Conservation (phyloP, 2,797 vertebrate species). For the Sphenopsis melanotis region DNA sequence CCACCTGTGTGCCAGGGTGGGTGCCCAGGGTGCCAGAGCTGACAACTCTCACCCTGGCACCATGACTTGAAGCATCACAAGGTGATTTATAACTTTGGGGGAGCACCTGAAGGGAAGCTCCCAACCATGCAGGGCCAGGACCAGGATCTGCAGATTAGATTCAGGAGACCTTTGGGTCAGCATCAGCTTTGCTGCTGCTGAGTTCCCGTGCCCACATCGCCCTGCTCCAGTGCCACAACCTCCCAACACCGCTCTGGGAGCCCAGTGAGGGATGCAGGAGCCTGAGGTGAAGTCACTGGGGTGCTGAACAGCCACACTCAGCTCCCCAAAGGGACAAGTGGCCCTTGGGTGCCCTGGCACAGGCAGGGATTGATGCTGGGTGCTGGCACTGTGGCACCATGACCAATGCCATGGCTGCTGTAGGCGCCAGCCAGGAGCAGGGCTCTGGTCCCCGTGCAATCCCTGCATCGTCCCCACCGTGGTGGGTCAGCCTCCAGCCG, state of each 20-base stretch:
- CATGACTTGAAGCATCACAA: accelerated
- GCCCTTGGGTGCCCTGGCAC: accelerated
- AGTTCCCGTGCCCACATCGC: accelerated
- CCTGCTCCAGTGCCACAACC: neutral
- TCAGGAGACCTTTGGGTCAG: neutral
- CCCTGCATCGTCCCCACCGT: neutral
- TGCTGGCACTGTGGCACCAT: accelerated
- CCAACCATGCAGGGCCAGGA: accelerated
- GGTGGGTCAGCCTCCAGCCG: conserved; percentile 34
- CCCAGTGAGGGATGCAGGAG: neutral
- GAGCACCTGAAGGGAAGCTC: neutral
- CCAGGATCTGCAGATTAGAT: neutral
- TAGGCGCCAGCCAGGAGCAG: neutral
- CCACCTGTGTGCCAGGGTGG: neutral
- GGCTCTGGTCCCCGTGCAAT: neutral
- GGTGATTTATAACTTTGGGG: accelerated
- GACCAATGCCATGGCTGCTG: accelerated
- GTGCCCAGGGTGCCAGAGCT: neutral
- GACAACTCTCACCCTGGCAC: neutral
- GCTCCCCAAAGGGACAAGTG: accelerated
- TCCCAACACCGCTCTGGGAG: neutral
- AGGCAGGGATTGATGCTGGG: accelerated
- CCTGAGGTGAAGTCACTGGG: accelerated
- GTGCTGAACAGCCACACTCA: neutral
- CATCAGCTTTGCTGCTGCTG: neutral